Base-by-base conservation (phyloP, 2,113 vertebrate species). In the Meriones unguiculatus region DNA sequence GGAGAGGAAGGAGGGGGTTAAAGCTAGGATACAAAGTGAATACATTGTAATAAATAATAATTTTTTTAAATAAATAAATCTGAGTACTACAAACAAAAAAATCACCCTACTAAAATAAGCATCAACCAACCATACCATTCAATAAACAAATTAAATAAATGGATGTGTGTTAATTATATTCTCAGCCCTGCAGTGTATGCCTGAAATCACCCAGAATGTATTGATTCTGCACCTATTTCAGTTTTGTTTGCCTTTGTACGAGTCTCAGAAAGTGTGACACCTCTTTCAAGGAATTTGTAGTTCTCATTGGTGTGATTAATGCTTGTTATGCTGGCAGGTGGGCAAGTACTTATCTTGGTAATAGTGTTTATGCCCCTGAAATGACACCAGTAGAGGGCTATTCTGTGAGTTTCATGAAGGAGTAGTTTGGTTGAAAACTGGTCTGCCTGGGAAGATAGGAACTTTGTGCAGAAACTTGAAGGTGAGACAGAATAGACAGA, bases 301-400 rank as follows among this genome's bases (percentile, higher is more conserved):
- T 96, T 95, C 30, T 78, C 59, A 69, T 92, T 87, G 75, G 46
- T 88, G 70, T 90, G 41, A 95, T 84, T 94, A 94, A 90, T 69
- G 52, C 24, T 88, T 76, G 20, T 73, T 90, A 24, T 87, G 52
- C 64, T 87, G 76, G 85, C 84, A 87, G 87, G 80, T 96, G 92
- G 87, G 46, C 76, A 92, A 73, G 69, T 67, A 75, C n/a, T 90
- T 94, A 80, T 94, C 84, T 70, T 88, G 82, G 65, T 85, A 59
- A 3, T 24, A 38, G 52, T 95, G 77, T 73, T 85, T 52, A 81
- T 97, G 88, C 80, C 96, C 96, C 86, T 88, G 88, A 89, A 95
- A 93, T 85, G 77, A 93, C 50, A 94, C 97, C 96, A 2, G 96
- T 88, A 98, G 97, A 91, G 97, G 97, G 97, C 97, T 94, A 81